phyloP scores from a whole-genome alignment of 2,113 vertebrate species.

The Ictalurus punctatus region DNA sequence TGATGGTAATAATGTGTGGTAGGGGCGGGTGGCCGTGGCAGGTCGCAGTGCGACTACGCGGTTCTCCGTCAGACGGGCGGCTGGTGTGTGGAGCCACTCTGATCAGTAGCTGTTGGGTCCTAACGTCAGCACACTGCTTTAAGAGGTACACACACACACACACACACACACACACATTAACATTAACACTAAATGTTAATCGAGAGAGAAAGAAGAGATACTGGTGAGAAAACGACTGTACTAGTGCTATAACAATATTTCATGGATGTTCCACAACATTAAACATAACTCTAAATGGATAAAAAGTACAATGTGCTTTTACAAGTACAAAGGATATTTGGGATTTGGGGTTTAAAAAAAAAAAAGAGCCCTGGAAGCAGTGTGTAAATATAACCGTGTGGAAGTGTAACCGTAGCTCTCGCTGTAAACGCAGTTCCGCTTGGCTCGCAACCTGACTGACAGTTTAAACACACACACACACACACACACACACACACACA shows the following conservation, averaged over 20 bases:
- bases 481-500: neutral
- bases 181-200: neutral
- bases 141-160: conserved; percentile 77
- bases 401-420: neutral
- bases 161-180: conserved; percentile 1
- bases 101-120: conserved; percentile 93
- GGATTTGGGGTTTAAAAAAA: neutral
- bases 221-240: neutral
- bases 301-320: neutral
- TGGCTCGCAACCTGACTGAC: neutral
- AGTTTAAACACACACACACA: neutral
- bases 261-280: neutral
- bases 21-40: conserved; percentile 98
- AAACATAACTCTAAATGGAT: neutral
- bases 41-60: conserved; percentile 86
- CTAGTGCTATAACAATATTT: neutral
- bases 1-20: conserved; percentile 6
- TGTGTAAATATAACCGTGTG: neutral
- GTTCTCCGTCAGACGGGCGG: conserved; percentile 83
- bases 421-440: neutral
- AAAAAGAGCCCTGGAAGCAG: neutral
- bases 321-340: neutral
- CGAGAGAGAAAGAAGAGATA: neutral
- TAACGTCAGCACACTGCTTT: conserved; percentile 96
- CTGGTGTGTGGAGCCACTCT: conserved; percentile 93